Percentiles rank a stretch among this genome's conserved stretches.
These are phyloP conservation scores for Morbakka virulenta DNA, from an alignment of 30 jellyfish, hydroid and myxozoan species.

Conservation along the genomic window DNA sequence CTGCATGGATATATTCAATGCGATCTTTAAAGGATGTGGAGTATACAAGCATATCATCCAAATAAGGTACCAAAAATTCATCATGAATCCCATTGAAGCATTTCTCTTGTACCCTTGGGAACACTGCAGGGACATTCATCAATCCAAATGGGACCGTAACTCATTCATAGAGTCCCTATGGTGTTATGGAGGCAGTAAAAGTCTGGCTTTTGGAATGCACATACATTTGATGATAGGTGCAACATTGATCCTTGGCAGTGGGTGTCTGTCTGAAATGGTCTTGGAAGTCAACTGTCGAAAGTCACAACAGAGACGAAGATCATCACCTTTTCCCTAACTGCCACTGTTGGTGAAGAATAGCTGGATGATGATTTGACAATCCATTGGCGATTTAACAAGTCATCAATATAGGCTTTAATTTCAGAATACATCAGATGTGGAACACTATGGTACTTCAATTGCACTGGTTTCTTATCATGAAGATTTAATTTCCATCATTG, in stretches of 20 bases:
- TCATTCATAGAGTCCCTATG: constrained; percentile 54
- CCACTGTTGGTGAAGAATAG: constrained; percentile 38
- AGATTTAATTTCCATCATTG: background rate
- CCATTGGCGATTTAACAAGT: constrained; percentile 3
- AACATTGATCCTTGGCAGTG: constrained; percentile 38
- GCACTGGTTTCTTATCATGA: constrained; percentile 20
- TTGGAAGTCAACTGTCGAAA: constrained; percentile 17
- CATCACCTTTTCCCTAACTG: constrained; percentile 6
- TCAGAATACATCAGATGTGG: constrained; percentile 18
- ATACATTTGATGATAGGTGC: too few relatives aligned
- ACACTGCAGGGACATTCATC: constrained; percentile 39
- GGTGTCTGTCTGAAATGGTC: constrained; percentile 23
- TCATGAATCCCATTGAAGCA: too few relatives aligned
- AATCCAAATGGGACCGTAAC: constrained; percentile 40
- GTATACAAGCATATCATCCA: constrained; percentile 5
- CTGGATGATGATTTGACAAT: too few relatives aligned
- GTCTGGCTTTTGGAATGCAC: constrained; percentile 11
- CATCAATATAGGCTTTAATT: constrained; percentile 25
- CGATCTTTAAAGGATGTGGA: constrained; percentile 1
- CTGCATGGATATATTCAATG: background rate
- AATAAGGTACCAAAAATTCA: constrained; percentile 13
- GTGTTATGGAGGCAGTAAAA: constrained; percentile 31
- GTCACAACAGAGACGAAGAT: too few relatives aligned
- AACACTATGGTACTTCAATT: too few relatives aligned
- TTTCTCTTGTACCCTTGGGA: too few relatives aligned